Evolutionary conservation across 2,888 invertebrate genomes (phyloP), one percentile per base, ranked within the genome.

Genomic region (Meteorus cinctellus): DNA sequence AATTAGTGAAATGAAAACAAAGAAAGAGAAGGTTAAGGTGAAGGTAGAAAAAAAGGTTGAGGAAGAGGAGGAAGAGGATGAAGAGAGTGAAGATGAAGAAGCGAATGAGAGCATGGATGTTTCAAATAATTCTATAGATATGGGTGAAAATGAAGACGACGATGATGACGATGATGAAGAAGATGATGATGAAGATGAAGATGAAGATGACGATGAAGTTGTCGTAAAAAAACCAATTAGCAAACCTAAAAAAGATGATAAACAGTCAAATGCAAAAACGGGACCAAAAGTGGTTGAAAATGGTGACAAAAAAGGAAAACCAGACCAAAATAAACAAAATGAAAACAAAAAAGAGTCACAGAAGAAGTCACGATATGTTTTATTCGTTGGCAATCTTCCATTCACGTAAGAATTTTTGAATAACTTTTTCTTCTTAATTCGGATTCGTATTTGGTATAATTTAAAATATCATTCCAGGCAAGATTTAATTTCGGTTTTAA

Each of bases 341-440:
- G 8, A 48, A 70, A 60, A 19, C 34, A 12, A 27, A 41, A 6
- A 63, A 3, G 63, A 34, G 4, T 36, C 19, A 55, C 68, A 19
- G 34, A 74, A 73, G 66, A 75, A 71, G 27, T n/a, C 29, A 16
- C 76, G 90, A 84, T 91, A 87, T 74, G 89, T 90, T 51, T 82
- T 91, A 10, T 91, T 90, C 78, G 89, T 91, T 62, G 90, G 91
- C 71, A 91, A 91, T 80, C 77, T 91, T 62, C 87, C 91, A 6
- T 91, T 83, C 77, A 86, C 86, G 89, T 89, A 83, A 87, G 86
- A 78, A 71, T 68, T 74, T n/a, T 34, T 24, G 4, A n/a, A 34
- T 24, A 59, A 27, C n/a, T 2, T 72, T 59, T 6, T 27, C 62
- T 66, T 14, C 4, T 4, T 67, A 65, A 55, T 19, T 66, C 19